phyloP scores from a whole-genome alignment of 2,797 vertebrate species.

The Acanthiza pusilla region DNA sequence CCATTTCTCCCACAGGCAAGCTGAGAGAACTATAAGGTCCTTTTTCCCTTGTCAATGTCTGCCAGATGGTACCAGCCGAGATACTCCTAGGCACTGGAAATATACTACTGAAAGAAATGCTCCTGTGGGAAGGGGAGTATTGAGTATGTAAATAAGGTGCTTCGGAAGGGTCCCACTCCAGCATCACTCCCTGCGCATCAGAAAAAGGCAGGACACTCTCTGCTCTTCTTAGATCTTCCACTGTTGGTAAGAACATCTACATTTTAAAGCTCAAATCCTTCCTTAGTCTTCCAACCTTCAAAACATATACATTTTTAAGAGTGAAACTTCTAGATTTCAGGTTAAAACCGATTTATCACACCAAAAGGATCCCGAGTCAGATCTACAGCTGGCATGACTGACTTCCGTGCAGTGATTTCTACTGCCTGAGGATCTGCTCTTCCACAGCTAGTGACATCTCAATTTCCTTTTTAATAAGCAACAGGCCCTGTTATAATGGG shows the following conservation, averaged over 20 bases:
- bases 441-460: conserved; percentile 40
- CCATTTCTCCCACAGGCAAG: background rate
- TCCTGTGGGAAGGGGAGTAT: background rate
- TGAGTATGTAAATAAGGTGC: background rate
- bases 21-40: background rate
- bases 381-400: background rate
- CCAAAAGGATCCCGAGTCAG: background rate
- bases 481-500: conserved; percentile 24
- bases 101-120: background rate
- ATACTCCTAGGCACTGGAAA: background rate
- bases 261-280: background rate
- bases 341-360: background rate
- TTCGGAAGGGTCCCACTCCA: background rate
- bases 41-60: background rate
- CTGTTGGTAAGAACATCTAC: background rate
- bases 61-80: background rate
- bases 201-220: rapidly evolving
- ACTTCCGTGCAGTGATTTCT: background rate
- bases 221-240: background rate
- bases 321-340: background rate
- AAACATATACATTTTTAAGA: background rate
- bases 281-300: background rate
- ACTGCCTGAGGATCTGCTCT: conserved; percentile 10
- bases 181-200: background rate
- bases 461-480: conserved; percentile 58